These are phyloP conservation scores for Sturnus vulgaris DNA, from an alignment of 2,113 vertebrate species.

Conservation along the genomic window DNA sequence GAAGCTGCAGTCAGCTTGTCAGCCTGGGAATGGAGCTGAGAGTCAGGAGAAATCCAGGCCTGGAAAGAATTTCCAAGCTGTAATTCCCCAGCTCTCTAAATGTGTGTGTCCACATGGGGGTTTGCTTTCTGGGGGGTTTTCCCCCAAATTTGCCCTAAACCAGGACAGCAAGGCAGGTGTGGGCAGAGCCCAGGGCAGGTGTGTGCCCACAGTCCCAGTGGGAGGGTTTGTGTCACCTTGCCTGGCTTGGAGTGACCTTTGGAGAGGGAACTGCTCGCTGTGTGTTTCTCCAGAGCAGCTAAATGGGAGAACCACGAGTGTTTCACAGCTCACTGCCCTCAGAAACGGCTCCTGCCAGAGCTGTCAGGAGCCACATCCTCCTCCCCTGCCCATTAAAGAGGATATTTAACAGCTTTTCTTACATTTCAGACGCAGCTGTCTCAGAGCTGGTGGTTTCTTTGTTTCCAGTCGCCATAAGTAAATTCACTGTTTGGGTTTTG, in stretches of 20 bases:
- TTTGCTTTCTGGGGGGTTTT: no score
- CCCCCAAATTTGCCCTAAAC: no score
- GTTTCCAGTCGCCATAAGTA: neutral
- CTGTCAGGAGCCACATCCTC: constrained; percentile 26
- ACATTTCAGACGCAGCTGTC: neutral
- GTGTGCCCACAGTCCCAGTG: neutral
- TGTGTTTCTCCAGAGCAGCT: constrained; percentile 9
- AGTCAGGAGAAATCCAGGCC: no score
- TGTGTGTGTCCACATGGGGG: no score
- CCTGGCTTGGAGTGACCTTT: neutral
- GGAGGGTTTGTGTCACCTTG: neutral
- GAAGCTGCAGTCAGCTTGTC: no score
- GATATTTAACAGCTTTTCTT: constrained; percentile 1
- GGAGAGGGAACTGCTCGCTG: neutral
- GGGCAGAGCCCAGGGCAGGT: neutral
- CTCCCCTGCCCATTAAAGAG: neutral
- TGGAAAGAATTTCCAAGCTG: no score
- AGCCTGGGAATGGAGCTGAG: no score
- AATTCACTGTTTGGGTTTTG: neutral
- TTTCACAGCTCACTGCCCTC: constrained; percentile 50
- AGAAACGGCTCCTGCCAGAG: neutral
- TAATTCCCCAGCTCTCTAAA: no score
- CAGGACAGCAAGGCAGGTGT: no score
- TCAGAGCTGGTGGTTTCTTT: neutral
- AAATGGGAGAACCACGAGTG: constrained; percentile 1